Conservation (phyloP, 2,888 invertebrate species). For the Furcula furcula region DNA sequence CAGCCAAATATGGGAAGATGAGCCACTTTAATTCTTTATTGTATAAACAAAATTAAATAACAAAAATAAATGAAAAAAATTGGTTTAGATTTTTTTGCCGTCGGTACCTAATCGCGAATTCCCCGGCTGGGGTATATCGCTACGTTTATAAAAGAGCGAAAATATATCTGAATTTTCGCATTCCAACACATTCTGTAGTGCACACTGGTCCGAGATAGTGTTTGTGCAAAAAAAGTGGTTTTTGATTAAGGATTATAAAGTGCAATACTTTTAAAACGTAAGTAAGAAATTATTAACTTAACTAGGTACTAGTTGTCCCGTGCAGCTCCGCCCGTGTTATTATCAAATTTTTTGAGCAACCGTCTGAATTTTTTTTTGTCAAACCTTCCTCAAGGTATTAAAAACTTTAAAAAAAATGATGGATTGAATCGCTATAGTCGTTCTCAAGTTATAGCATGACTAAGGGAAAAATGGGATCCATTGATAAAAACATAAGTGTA, state of each 20-base stretch:
- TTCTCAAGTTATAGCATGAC: too few relatives aligned
- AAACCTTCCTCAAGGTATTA: constrained; percentile 32
- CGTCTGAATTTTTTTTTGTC: neutral
- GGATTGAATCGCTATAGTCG: too few relatives aligned
- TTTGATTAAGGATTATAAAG: neutral
- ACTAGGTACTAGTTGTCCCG: too few relatives aligned
- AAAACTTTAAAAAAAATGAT: too few relatives aligned
- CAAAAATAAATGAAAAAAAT: neutral
- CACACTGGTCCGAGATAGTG: constrained; percentile 5
- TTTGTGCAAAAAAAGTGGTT: neutral
- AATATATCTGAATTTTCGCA: constrained; percentile 53
- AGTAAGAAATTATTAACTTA: too few relatives aligned
- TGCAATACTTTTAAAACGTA: neutral
- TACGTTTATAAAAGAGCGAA: constrained; percentile 69
- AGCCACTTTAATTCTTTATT: too few relatives aligned
- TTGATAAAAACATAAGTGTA: too few relatives aligned
- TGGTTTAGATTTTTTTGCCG: constrained; percentile 37
- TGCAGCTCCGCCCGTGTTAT: too few relatives aligned
- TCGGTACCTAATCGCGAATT: constrained; percentile 64
- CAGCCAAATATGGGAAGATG: too few relatives aligned
- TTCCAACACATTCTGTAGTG: constrained; percentile 44
- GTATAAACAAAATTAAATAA: too few relatives aligned
- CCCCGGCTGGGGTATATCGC: constrained; percentile 34
- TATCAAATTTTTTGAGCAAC: too few relatives aligned
- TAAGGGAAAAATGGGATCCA: too few relatives aligned